Conservation (phyloP, 2,888 invertebrate genomes). For the Diarsia rubi region DNA sequence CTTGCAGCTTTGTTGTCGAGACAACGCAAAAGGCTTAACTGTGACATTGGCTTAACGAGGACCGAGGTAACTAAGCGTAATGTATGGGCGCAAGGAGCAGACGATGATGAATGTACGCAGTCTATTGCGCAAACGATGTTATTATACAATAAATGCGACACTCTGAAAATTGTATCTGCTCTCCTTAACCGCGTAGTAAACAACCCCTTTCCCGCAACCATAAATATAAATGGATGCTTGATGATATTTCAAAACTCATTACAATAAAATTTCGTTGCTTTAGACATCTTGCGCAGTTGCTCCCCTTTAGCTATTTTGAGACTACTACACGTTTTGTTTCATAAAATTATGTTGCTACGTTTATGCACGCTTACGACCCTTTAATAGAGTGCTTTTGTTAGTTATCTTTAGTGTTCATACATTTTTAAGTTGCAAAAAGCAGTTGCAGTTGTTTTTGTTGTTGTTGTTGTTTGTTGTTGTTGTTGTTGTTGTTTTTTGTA, state of each 20-base stretch:
- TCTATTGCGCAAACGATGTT: slow-evolving; percentile 55
- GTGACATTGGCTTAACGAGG: slow-evolving; percentile 45
- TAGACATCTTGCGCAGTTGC: slow-evolving; percentile 46
- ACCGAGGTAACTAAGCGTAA: slow-evolving; percentile 38
- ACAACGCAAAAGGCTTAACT: slow-evolving; percentile 41
- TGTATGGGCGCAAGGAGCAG: slow-evolving; percentile 37
- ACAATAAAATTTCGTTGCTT: slow-evolving; percentile 60
- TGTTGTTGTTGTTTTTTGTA: too few relatives aligned
- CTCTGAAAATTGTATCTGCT: slow-evolving; percentile 57
- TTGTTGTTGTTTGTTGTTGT: too few relatives aligned
- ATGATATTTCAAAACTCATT: slow-evolving; percentile 70
- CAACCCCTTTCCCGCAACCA: slow-evolving; percentile 58
- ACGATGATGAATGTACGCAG: slow-evolving; percentile 54
- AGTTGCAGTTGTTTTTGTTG: too few relatives aligned
- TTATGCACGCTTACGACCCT: slow-evolving; percentile 20
- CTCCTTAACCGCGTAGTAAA: slow-evolving; percentile 49
- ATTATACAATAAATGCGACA: slow-evolving; percentile 52
- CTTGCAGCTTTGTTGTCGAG: slow-evolving; percentile 32
- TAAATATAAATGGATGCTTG: slow-evolving; percentile 64
- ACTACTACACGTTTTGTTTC: slow-evolving; percentile 47
- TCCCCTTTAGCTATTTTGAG: slow-evolving; percentile 49
- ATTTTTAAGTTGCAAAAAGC: slow-evolving; percentile 65
- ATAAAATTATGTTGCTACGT: slow-evolving; percentile 49
- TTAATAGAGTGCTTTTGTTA: slow-evolving; percentile 52
- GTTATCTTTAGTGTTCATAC: slow-evolving; percentile 46